phyloP scores from a whole-genome alignment of 2,797 vertebrate genomes.

The Hemitrygon akajei region DNA sequence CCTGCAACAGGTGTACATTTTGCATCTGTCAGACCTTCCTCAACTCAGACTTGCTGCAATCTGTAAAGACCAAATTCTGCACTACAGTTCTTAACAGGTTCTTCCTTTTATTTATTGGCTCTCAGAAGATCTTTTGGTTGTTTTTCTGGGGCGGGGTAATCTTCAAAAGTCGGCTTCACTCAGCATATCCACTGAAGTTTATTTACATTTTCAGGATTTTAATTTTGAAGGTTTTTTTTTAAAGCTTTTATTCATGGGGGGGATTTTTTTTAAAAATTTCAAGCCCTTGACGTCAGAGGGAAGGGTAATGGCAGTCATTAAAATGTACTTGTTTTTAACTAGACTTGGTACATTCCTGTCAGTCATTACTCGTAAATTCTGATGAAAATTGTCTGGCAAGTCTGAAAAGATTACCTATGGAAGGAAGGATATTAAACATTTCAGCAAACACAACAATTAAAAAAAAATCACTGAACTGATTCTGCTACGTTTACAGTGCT shows the following conservation, averaged over 20 bases:
- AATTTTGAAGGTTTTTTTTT: slow-evolving; percentile 40
- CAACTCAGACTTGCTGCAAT: slow-evolving; percentile 94
- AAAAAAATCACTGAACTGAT: neutral
- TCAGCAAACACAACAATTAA: too few relatives aligned
- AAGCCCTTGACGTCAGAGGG: neutral
- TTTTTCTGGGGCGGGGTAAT: slow-evolving; percentile 1
- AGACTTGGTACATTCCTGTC: neutral
- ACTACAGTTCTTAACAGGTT: slow-evolving; percentile 94
- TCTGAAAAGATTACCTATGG: neutral
- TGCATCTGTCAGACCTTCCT: slow-evolving; percentile 98
- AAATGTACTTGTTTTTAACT: neutral
- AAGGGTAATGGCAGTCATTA: neutral
- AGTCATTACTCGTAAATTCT: neutral
- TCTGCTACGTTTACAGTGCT: neutral
- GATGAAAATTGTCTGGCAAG: slow-evolving; percentile 2
- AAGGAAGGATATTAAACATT: slow-evolving; percentile 1
- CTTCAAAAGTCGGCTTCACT: slow-evolving; percentile 46
- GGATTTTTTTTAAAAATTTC: neutral
- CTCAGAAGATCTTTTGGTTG: slow-evolving; percentile 57
- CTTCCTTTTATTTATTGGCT: slow-evolving; percentile 73
- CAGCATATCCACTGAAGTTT: slow-evolving; percentile 50
- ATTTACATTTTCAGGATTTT: neutral
- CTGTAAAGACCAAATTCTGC: slow-evolving; percentile 92
- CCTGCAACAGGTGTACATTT: slow-evolving; percentile 97
- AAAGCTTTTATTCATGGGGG: neutral